Evolutionary conservation across 2,797 vertebrate genomes (phyloP).

Genomic region (Leucoraja ocellata): DNA sequence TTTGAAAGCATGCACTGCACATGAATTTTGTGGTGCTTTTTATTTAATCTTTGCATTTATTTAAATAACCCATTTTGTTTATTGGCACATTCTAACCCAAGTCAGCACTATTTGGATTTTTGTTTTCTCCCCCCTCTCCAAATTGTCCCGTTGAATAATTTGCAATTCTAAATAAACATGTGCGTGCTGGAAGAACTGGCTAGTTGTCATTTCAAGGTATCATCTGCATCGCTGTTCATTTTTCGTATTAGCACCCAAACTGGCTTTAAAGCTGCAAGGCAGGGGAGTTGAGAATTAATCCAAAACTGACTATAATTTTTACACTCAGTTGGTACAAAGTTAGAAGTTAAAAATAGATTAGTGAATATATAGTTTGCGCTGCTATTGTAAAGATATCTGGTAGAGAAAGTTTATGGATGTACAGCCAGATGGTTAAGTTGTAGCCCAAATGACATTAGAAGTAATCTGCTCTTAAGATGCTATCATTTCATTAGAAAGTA

Average conservation of each 20-base stretch:
- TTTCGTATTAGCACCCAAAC: background rate
- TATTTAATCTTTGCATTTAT: slow-evolving; percentile 44
- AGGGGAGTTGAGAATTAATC: slow-evolving; percentile 11
- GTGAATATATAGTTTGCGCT: background rate
- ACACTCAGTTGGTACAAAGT: background rate
- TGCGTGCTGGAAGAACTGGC: slow-evolving; percentile 85
- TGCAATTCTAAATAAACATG: slow-evolving; percentile 59
- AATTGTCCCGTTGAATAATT: slow-evolving; percentile 48
- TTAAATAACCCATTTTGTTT: slow-evolving; percentile 54
- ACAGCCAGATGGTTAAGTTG: background rate
- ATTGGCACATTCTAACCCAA: slow-evolving; percentile 48
- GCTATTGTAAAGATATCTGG: background rate
- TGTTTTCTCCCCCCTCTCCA: slow-evolving; percentile 43
- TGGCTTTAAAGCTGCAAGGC: background rate
- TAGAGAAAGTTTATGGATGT: background rate
- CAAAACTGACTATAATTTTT: background rate
- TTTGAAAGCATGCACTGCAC: slow-evolving; percentile 71
- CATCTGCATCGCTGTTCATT: background rate
- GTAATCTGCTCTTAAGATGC: background rate
- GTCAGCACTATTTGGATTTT: slow-evolving; percentile 42
- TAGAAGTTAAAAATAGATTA: background rate
- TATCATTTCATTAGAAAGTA: background rate
- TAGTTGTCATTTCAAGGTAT: slow-evolving; percentile 55
- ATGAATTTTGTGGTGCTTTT: slow-evolving; percentile 39
- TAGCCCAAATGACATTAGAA: background rate